Percentiles rank a stretch among this genome's conserved stretches.
Evolutionary conservation across 2,888 invertebrate genomes (phyloP).

Genomic region (Rotaria sp.): DNA sequence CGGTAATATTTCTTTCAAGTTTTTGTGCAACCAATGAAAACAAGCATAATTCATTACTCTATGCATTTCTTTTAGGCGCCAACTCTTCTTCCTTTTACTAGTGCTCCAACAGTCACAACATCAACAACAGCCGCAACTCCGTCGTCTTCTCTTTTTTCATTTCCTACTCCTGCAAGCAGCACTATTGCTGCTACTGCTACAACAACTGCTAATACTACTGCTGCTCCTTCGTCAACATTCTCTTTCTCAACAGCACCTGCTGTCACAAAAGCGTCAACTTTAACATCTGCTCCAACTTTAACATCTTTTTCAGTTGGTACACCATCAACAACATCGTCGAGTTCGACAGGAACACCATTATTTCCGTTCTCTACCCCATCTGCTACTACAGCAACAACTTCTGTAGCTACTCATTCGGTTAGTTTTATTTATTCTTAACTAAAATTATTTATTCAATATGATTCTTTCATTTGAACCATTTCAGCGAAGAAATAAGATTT

Average conservation of each 20-base stretch:
- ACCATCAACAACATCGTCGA: not conserved
- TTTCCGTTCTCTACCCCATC: not conserved
- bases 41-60: not conserved
- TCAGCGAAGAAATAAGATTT: too few relatives aligned
- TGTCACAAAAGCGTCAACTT: not conserved
- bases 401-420: not conserved
- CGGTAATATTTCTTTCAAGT: not conserved
- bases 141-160: not conserved
- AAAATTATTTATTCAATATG: not conserved
- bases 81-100: not conserved
- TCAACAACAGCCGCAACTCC: not conserved
- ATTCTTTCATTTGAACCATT: too few relatives aligned
- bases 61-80: not conserved
- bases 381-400: not conserved
- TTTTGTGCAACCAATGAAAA: not conserved
- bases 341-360: not conserved
- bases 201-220: not conserved
- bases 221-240: not conserved
- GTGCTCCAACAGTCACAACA: not conserved
- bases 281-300: not conserved
- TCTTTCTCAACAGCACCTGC: not conserved
- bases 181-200: too few relatives aligned
- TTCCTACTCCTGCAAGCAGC: not conserved
- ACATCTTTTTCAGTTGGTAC: not conserved
- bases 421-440: not conserved